Base-by-base conservation (phyloP, 1,140 invertebrate species). In the Linepithema humile region DNA sequence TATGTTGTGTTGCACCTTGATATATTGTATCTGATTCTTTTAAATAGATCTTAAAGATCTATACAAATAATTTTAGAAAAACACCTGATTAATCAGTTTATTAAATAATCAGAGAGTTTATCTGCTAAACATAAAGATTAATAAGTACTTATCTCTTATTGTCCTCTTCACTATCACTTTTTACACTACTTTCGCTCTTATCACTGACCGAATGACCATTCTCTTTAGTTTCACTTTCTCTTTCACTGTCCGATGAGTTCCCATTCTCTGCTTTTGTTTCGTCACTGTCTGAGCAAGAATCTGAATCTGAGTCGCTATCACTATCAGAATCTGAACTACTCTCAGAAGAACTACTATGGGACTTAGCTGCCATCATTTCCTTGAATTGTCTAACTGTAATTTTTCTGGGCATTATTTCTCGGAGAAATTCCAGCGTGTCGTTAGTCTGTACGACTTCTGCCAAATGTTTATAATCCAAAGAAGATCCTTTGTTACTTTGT, bases 361-460 rank as follows among this genome's bases (percentile, higher is more conserved):
- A 83, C 89, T 96, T 96, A 45, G 95, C 95, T 0, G 95, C 95
- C 95, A 97, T 96, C 87, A 96, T 93, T 91, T 96, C 95, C 88
- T 96, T 96, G 72, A 95, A 97, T 89, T 96, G 95, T 48, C 94
- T 92, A 0, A 96, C 96, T 3, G 96, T 96, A 17, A 97, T 97
- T 90, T 97, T 97, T 73, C 95, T 94, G 0, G 96, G 96, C 95
- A 97, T 96, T 75, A 97, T 97, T 91, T 97, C 96, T 50, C 95
- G 92, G 3, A 97, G 90, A 89, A 97, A 97, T 85, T 96, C 96
- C 72, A 97, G 93, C 1, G 94, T 96, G 40, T 96, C 95, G 86
- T 96, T 95, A 2, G 95, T 95, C 90, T 97, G 95, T 0, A 97
- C 96, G 0, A 97, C 94, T 84, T 97, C 95, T 3, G 96, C 96